phyloP scores from a whole-genome alignment of 2,797 vertebrate species.

The Diplodus sargus region DNA sequence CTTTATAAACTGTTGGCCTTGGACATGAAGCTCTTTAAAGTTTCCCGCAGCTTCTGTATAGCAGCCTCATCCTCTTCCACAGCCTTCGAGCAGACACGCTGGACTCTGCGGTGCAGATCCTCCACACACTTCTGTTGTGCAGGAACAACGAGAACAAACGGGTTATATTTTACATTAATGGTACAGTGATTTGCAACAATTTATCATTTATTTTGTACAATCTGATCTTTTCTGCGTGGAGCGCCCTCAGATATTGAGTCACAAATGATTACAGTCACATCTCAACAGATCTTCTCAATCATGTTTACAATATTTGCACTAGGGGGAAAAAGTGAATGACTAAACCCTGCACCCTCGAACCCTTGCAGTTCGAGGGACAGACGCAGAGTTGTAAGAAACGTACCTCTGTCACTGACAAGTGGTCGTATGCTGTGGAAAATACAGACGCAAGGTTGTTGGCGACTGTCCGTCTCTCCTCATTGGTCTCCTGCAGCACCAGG shows the following conservation, averaged over 20 bases:
- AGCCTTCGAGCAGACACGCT: slow-evolving; percentile 62
- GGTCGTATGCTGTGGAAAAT: slow-evolving; percentile 75
- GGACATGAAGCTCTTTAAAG: slow-evolving; percentile 48
- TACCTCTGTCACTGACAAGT: slow-evolving; percentile 83
- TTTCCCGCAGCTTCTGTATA: slow-evolving; percentile 64
- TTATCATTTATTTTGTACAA: not conserved
- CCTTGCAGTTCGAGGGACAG: too few species aligned
- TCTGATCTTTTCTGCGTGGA: not conserved
- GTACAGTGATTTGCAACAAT: not conserved
- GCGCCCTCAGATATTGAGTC: not conserved
- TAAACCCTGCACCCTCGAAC: too few species aligned
- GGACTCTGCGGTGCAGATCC: slow-evolving; percentile 68
- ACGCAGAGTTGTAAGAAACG: not conserved
- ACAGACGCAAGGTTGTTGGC: slow-evolving; percentile 80
- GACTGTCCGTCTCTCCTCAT: slow-evolving; percentile 82
- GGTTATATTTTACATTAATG: not conserved
- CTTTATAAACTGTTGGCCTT: slow-evolving; percentile 58
- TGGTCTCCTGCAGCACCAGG: slow-evolving; percentile 85
- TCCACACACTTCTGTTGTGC: slow-evolving; percentile 63
- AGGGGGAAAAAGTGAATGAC: not conserved
- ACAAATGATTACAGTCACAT: not conserved
- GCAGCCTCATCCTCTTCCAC: slow-evolving; percentile 68
- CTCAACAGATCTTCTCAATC: not conserved
- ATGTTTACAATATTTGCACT: not conserved
- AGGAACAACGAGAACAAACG: not conserved